Conservation (phyloP, 2,888 invertebrate species). For the Cephus rjabovi region DNA sequence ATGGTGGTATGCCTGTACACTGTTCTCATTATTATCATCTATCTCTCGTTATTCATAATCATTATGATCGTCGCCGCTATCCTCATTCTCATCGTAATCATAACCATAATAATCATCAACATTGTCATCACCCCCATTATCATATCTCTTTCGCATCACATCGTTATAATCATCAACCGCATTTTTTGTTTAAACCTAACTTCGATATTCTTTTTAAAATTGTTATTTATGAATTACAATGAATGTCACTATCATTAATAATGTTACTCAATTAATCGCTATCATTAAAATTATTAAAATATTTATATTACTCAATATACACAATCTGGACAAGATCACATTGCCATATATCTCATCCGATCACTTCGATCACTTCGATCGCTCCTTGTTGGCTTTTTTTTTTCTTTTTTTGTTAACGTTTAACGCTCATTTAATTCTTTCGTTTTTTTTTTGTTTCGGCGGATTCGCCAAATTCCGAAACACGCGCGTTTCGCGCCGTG, state of each 20-base stretch:
- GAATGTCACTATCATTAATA: slow-evolving; percentile 14
- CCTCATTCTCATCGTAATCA: not conserved
- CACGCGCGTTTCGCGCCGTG: not conserved
- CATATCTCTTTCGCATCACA: not conserved
- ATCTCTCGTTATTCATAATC: slow-evolving; percentile 34
- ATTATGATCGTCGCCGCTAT: slow-evolving; percentile 26
- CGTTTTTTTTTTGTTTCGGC: slow-evolving; percentile 13
- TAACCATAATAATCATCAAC: slow-evolving; percentile 10
- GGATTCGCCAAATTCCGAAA: slow-evolving; percentile 14
- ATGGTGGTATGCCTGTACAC: slow-evolving; percentile 43
- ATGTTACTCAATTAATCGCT: slow-evolving; percentile 19
- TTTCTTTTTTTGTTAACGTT: not conserved
- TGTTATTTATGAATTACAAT: slow-evolving; percentile 7
- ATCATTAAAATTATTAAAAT: slow-evolving; percentile 26
- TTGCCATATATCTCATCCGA: slow-evolving; percentile 8
- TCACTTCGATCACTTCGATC: slow-evolving; percentile 1
- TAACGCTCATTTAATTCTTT: slow-evolving; percentile 17
- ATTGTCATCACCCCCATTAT: not conserved
- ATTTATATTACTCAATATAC: slow-evolving; percentile 28
- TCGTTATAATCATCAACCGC: slow-evolving; percentile 15
- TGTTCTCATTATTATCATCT: slow-evolving; percentile 36
- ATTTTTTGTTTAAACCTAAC: not conserved
- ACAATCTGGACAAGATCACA: slow-evolving; percentile 26
- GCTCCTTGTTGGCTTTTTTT: not conserved
- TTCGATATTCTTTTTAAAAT: slow-evolving; percentile 1